Percentiles rank a stretch among this genome's conserved stretches.
These are phyloP conservation scores for Pegea sp. DNA, from an alignment of 23 tunicate species.

Conservation along the genomic window DNA sequence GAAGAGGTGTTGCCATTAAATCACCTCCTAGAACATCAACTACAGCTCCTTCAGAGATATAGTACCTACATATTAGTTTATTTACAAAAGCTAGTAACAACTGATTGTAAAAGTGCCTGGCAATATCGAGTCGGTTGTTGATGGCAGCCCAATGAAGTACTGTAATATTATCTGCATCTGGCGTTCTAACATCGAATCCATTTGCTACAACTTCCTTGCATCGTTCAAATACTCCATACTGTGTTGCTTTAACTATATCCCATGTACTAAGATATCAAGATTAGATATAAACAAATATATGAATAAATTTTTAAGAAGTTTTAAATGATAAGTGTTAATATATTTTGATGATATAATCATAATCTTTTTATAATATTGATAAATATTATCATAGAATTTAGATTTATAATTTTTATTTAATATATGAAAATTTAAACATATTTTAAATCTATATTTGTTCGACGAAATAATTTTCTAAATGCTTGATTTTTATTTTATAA, in stretches of 20 bases:
- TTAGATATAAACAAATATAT: background rate
- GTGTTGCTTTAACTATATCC: conserved; percentile 87
- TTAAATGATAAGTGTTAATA: no score
- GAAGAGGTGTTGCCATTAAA: conserved; percentile 78
- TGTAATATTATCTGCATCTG: conserved; percentile 83
- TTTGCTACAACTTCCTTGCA: conserved; percentile 61
- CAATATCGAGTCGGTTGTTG: conserved; percentile 74
- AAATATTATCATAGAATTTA: no score
- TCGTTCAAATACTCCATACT: conserved; percentile 47
- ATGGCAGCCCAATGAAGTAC: conserved; percentile 95
- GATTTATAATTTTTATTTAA: no score
- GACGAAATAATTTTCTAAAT: no score
- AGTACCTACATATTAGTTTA: conserved; percentile 26
- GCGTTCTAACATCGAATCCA: conserved; percentile 76
- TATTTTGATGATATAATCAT: no score
- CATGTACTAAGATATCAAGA: conserved; percentile 44
- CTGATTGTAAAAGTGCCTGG: conserved; percentile 19
- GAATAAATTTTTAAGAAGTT: background rate
- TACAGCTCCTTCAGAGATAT: conserved; percentile 68
- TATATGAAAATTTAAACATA: no score
- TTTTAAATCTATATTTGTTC: no score
- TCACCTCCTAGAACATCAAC: conserved; percentile 92
- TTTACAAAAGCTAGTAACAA: no score
- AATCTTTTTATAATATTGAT: no score
- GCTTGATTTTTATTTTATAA: no score